Evolutionary conservation across 2,888 invertebrate species (phyloP), one percentile per base, ranked within the genome.

Genomic region (Trypoxylon attenuatum): DNA sequence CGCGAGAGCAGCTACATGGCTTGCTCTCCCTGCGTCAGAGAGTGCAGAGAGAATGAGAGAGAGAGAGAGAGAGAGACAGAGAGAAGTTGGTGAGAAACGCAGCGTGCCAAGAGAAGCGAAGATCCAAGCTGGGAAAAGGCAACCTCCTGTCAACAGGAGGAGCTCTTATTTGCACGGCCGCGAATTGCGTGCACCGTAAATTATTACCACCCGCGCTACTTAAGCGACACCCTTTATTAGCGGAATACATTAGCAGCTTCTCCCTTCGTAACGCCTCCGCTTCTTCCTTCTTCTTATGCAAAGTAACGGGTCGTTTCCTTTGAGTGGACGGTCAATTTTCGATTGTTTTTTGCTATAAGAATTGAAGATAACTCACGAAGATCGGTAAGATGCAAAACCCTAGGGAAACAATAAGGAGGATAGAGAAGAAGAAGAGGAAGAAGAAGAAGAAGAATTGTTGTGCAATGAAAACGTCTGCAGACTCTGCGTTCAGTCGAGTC

Each of bases 401-500:
- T n/a, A n/a, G n/a, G n/a, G n/a, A n/a, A n/a, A n/a, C n/a, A n/a
- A n/a, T n/a, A n/a, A n/a, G n/a, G 19, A 13, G 15, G 47, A 23
- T 13, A 5, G 45, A 43, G 21, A 43, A 19, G 22, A 50, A 22
- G 22, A 15, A 18, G 18, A 33, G 38, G 8, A 33, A 5, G 39
- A 8, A 19, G 13, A 16, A 16, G 16, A 16, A n/a, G 10, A 4
- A 49, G 8, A 33, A 18, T 27, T 15, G n/a, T 10, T 16, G 33
- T 8, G 19, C 6, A 4, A 15, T 19, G 43, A 27, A 21, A 46
- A 33, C 45, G 55, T 39, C 60, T 54, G 62, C 67, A 50, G 63
- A 73, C 69, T 73, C 67, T 63, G 69, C 45, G 55, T 69, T 62
- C 61, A 53, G 66, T 56, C 51, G 53, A 73, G 73, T 73, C 70